Percentiles rank a stretch among this genome's conserved stretches.
Evolutionary conservation across 2,113 vertebrate species (phyloP).

Genomic region (Taxidea taxus): DNA sequence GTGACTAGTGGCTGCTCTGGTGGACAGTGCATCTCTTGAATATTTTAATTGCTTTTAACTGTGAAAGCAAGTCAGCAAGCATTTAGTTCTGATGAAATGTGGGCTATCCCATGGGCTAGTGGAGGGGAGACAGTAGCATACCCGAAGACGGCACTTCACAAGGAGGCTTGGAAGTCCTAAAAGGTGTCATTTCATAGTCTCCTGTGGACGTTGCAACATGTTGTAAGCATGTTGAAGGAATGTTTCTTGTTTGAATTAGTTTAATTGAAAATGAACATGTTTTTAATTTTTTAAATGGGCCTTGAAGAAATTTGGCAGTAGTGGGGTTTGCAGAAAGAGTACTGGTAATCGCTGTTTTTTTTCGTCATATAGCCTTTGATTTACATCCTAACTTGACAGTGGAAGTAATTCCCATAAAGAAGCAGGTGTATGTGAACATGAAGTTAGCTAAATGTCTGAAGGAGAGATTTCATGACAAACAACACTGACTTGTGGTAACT

Average conservation of each 20-base stretch:
- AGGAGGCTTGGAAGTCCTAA: neutral
- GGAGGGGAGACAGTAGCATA: neutral
- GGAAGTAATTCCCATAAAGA: neutral
- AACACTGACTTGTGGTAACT: neutral
- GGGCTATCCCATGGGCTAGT: neutral
- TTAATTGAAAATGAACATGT: conserved; percentile 15
- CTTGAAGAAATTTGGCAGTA: neutral
- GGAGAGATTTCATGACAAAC: neutral
- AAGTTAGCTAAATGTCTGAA: neutral
- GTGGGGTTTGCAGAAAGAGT: neutral
- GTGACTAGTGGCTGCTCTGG: neutral
- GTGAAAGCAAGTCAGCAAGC: neutral
- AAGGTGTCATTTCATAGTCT: neutral
- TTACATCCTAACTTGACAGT: conserved; percentile 17
- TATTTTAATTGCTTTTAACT: neutral
- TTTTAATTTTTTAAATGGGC: conserved; percentile 29
- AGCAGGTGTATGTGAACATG: neutral
- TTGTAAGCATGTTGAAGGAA: neutral
- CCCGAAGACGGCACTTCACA: neutral
- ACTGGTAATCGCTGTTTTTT: neutral
- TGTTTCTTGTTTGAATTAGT: conserved; percentile 10
- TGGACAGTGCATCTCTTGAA: neutral
- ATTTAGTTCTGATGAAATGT: neutral
- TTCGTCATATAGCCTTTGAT: neutral
- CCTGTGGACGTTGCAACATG: neutral